These are phyloP conservation scores for Eudasyphora cyanicolor DNA, from an alignment of 2,888 invertebrate species.

Conservation along the genomic window DNA sequence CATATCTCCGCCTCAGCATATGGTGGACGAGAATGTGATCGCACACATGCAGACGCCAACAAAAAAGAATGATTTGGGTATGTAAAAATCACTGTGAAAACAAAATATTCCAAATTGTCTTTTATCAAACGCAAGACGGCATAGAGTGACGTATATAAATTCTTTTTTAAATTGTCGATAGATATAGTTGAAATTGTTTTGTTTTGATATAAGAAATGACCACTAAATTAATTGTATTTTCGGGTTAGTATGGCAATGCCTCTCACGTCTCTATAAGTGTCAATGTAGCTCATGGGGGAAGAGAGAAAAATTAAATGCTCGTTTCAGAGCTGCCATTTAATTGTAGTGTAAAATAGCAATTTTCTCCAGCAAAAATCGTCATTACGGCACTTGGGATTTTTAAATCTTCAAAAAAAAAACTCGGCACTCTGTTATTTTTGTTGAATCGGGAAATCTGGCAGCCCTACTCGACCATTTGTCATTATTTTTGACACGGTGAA, in stretches of 20 bases:
- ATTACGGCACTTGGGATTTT: background rate
- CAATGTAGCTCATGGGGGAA: background rate
- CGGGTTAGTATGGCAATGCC: slow-evolving; percentile 52
- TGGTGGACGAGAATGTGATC: background rate
- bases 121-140: too few relatives aligned
- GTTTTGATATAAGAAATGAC: slow-evolving; percentile 21
- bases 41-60: background rate
- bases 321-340: background rate
- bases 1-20: slow-evolving; percentile 50
- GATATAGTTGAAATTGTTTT: background rate
- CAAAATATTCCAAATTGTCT: background rate
- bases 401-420: too few relatives aligned
- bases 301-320: background rate
- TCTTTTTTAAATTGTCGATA: background rate
- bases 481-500: slow-evolving; percentile 41
- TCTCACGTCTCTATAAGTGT: slow-evolving; percentile 5
- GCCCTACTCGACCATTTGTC: slow-evolving; percentile 25
- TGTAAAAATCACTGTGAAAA: background rate
- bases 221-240: slow-evolving; percentile 50
- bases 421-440: too few relatives aligned
- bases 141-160: too few relatives aligned
- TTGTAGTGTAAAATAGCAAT: too few relatives aligned
- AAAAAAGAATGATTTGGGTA: slow-evolving; percentile 39
- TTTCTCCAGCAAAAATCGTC: too few relatives aligned
- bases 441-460: too few relatives aligned